A percentile compares a stretch with the other conserved stretches of the same genome.
These are phyloP conservation scores for Gopherus flavomarginatus DNA, from an alignment of 2,113 vertebrate species.

Conservation along the genomic window DNA sequence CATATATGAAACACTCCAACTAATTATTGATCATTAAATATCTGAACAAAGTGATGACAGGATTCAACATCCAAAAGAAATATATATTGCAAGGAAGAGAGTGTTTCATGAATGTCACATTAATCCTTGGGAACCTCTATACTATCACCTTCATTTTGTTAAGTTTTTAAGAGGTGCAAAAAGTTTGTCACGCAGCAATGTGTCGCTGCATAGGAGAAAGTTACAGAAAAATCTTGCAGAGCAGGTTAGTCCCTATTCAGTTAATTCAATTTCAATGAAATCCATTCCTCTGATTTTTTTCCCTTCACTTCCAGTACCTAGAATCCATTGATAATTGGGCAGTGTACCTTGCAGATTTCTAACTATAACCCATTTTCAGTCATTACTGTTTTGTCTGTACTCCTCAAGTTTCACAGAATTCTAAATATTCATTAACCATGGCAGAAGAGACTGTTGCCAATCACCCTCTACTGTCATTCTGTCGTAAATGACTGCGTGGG, in stretches of 20 bases:
- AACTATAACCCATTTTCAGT: neutral
- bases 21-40: neutral
- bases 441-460: neutral
- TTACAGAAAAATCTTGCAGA: neutral
- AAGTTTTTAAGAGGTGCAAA: neutral
- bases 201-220: neutral
- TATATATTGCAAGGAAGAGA: neutral
- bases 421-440: fast-evolving
- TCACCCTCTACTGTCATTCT: neutral
- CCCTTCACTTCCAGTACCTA: neutral
- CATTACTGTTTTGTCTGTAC: neutral
- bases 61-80: neutral
- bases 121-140: neutral
- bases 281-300: neutral
- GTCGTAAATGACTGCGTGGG: neutral
- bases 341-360: neutral
- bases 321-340: neutral
- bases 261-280: neutral
- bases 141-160: neutral
- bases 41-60: neutral
- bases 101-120: neutral
- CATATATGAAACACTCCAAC: neutral
- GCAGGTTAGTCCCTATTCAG: neutral
- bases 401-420: neutral
- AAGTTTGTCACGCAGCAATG: neutral